Conservation (phyloP, 2,797 vertebrate genomes). For the Micrastur ruficollis region DNA sequence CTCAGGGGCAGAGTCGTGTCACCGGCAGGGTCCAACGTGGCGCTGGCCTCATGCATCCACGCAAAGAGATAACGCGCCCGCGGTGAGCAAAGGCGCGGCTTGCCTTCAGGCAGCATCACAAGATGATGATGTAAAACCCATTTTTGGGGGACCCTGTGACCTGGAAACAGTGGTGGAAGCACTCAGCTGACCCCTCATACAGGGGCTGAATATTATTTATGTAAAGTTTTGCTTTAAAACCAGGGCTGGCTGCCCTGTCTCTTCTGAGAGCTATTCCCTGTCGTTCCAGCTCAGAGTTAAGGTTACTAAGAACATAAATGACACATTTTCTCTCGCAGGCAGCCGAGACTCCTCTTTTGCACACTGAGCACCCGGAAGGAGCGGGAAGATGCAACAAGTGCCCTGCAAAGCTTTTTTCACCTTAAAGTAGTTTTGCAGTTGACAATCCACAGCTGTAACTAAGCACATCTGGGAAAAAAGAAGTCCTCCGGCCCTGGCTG, state of each 20-base stretch:
- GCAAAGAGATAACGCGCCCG: neutral
- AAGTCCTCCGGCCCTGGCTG: fast-evolving
- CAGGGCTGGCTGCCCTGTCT: neutral
- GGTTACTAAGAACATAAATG: neutral
- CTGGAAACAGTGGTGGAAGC: neutral
- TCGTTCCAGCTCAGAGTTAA: neutral
- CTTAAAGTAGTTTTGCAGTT: neutral
- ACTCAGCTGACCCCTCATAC: neutral
- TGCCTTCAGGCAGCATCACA: neutral
- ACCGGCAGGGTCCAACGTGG: fast-evolving
- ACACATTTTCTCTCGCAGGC: neutral
- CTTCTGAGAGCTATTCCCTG: neutral
- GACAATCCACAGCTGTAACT: neutral
- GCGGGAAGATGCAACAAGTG: neutral
- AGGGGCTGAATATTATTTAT: neutral
- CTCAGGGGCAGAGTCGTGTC: neutral
- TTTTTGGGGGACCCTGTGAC: neutral
- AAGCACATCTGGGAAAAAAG: neutral
- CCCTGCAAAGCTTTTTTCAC: neutral
- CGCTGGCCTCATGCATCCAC: neutral
- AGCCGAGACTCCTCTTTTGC: neutral
- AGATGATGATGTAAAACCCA: neutral
- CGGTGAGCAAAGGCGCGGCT: neutral
- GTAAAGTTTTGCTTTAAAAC: neutral
- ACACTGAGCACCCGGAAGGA: neutral